phyloP scores from a whole-genome alignment of 1,140 invertebrate species.

The Neotoxoptera formosana region DNA sequence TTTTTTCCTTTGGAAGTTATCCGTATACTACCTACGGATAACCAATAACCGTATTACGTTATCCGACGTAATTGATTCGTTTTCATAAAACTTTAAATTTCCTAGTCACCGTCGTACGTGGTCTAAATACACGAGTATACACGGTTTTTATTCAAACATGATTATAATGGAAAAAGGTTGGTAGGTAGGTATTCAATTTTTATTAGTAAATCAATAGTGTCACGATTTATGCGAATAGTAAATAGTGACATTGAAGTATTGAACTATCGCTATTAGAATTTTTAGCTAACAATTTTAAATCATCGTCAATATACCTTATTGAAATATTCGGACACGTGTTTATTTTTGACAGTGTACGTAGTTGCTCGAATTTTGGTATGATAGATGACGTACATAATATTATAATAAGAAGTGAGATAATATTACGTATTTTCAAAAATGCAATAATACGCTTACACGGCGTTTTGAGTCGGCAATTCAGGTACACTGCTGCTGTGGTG shows the following conservation, averaged over 20 bases:
- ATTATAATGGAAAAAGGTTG: neutral
- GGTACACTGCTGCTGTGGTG: neutral
- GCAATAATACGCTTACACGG: neutral
- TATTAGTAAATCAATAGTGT: neutral
- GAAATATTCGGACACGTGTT: neutral
- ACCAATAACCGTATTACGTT: neutral
- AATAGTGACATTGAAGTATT: neutral
- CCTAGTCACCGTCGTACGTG: neutral
- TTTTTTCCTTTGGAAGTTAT: neutral
- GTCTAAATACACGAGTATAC: neutral
- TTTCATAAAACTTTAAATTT: constrained; percentile 11
- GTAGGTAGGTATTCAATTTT: neutral
- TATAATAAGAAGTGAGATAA: neutral
- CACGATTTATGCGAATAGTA: neutral
- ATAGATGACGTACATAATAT: neutral
- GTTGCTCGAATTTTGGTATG: neutral
- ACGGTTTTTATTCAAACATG: neutral
- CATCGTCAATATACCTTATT: neutral
- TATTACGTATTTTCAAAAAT: neutral
- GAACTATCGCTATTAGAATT: neutral
- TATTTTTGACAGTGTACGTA: neutral
- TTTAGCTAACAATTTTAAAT: neutral
- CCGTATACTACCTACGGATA: neutral
- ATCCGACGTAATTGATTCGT: neutral
- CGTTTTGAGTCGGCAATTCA: constrained; percentile 3